These are phyloP conservation scores for Battus philenor DNA, from an alignment of 1,140 invertebrate species.

Conservation along the genomic window DNA sequence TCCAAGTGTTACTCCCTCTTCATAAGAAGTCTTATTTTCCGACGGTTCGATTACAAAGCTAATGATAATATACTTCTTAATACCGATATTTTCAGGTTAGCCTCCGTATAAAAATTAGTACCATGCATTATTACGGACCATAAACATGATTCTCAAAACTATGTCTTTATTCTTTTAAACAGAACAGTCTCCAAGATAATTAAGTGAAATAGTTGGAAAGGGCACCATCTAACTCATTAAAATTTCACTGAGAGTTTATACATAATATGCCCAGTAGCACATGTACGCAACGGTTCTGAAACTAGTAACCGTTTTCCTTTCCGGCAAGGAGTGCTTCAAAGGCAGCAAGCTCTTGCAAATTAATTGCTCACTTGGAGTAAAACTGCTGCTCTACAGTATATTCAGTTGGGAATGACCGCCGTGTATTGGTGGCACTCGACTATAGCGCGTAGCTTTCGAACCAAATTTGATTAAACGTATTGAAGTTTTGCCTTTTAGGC, in stretches of 20 bases:
- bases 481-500: neutral
- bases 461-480: neutral
- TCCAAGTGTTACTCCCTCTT: too few relatives aligned
- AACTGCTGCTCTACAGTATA: constrained; percentile 29
- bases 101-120: too few relatives aligned
- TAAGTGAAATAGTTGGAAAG: too few relatives aligned
- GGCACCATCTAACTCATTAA: constrained; percentile 19
- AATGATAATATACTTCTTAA: too few relatives aligned
- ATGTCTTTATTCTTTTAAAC: too few relatives aligned
- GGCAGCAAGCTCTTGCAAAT: constrained; percentile 36
- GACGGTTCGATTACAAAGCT: too few relatives aligned
- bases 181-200: too few relatives aligned
- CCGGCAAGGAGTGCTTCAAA: constrained; percentile 32
- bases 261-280: constrained; percentile 23
- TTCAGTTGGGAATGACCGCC: constrained; percentile 28
- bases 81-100: too few relatives aligned
- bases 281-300: constrained; percentile 34
- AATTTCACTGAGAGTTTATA: constrained; percentile 20
- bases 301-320: constrained; percentile 31
- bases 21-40: too few relatives aligned
- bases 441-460: too few relatives aligned
- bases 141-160: too few relatives aligned
- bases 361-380: constrained; percentile 42
- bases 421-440: neutral
- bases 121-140: too few relatives aligned